Evolutionary conservation across 2,888 invertebrate species (phyloP).

Genomic region (Eulithis testata): DNA sequence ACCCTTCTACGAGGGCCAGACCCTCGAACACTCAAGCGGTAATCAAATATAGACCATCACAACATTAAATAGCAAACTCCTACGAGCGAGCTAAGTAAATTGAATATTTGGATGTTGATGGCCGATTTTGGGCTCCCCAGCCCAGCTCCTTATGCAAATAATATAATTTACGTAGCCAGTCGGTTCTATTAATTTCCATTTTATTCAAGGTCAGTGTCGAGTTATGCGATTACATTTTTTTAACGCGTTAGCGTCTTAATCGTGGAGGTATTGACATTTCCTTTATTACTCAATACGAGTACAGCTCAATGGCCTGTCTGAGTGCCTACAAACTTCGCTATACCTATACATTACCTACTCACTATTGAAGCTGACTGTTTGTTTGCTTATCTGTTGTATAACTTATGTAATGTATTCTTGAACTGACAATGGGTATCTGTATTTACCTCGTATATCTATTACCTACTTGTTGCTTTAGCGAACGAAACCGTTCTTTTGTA

Average conservation of each 20-base stretch:
- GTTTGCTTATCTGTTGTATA: slow-evolving; percentile 20
- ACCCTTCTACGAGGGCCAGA: slow-evolving; percentile 13
- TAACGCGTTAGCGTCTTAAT: slow-evolving; percentile 8
- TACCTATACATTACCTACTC: background rate
- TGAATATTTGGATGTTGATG: slow-evolving; percentile 24
- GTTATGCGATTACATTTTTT: slow-evolving; percentile 9
- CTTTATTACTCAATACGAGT: slow-evolving; percentile 3
- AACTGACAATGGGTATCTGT: slow-evolving; percentile 4
- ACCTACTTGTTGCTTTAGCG: background rate
- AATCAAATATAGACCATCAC: slow-evolving; percentile 1
- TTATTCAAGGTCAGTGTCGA: slow-evolving; percentile 29
- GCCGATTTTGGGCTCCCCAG: slow-evolving; percentile 24
- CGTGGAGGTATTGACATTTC: slow-evolving; percentile 24
- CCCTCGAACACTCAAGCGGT: background rate
- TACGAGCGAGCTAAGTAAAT: slow-evolving; percentile 1
- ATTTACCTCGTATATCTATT: background rate
- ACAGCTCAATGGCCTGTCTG: slow-evolving; percentile 2
- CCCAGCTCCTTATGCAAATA: slow-evolving; percentile 34
- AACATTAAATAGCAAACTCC: background rate
- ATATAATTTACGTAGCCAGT: slow-evolving; percentile 31
- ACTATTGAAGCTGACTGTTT: slow-evolving; percentile 5
- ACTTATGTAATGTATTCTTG: slow-evolving; percentile 5
- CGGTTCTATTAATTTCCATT: slow-evolving; percentile 25
- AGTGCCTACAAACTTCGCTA: background rate
- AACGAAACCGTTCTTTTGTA: too few species aligned